Evolutionary conservation across 2,888 invertebrate species (phyloP), one percentile per base, ranked within the genome.

Genomic region (Ephialtes manifestator): DNA sequence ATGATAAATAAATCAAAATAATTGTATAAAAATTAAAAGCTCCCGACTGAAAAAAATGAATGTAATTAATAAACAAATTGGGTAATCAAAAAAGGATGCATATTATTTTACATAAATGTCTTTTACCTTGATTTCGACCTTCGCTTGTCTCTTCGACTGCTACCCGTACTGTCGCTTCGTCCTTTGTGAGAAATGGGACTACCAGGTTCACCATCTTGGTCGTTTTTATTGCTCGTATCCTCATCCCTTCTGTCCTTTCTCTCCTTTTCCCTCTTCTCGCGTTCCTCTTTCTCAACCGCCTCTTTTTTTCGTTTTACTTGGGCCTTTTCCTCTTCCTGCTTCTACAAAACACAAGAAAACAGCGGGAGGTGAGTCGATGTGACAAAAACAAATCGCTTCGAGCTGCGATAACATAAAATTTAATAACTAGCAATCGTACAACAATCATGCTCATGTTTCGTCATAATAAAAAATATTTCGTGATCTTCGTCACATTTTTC

Each of bases 241-340:
- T 92, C 92, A 74, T 93, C 94, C 72, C 93, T 93, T 68, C 94
- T 91, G 80, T 94, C 94, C 72, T 93, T 94, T 8, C 94, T 91
- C 84, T 94, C 94, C 86, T 95, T 95, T 78, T 95, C 95, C 8
- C 95, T 94, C 86, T 95, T 94, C 81, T 94, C 94, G 0, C 93
- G 89, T 77, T 96, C 96, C 85, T 96, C 96, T 93, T 96, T 96
- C 93, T 97, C 96, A 3, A 93, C 93, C 67, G 95, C 95, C 89
- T 95, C 96, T 89, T 95, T 95, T 95, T 97, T 97, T 94, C 96
- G 94, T 87, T 96, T 95, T 60, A 96, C 96, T 93, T 96, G 93
- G 71, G 94, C 96, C 91, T 96, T 96, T 92, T 96, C 96, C 93
- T 96, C 96, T 93, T 97, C 97, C 94, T 96, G 96, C 95, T 97